Conservation (phyloP, 1,140 invertebrate genomes). For the Ephestia elutella region DNA sequence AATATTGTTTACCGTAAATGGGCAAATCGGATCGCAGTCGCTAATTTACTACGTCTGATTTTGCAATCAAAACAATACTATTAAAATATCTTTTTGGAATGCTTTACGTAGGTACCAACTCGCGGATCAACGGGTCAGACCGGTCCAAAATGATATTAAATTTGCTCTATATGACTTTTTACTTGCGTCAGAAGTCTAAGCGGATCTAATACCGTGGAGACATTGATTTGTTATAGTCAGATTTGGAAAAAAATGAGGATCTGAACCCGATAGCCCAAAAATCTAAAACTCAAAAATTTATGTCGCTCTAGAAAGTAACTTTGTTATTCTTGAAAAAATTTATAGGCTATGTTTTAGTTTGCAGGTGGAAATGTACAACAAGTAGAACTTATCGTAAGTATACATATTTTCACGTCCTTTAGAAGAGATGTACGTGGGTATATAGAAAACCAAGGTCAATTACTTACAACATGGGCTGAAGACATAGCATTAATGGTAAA, state of each 20-base stretch:
- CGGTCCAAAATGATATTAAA: conserved; percentile 5
- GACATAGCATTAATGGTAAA: too few species aligned
- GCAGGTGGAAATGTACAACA: too few species aligned
- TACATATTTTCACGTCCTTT: too few species aligned
- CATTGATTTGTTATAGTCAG: conserved; percentile 2
- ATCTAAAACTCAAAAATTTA: background rate
- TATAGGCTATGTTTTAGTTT: too few species aligned
- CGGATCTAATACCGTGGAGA: conserved; percentile 4
- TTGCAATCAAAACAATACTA: conserved; percentile 1
- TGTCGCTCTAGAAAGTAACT: too few species aligned
- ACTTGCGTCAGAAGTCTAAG: conserved; percentile 9
- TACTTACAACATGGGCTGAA: too few species aligned
- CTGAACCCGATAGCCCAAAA: background rate
- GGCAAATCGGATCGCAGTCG: background rate
- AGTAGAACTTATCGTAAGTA: too few species aligned
- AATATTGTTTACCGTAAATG: background rate
- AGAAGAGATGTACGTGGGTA: too few species aligned
- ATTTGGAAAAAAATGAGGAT: background rate
- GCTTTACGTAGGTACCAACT: background rate
- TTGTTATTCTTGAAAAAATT: too few species aligned
- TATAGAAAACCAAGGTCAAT: too few species aligned
- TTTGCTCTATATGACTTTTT: conserved; percentile 7
- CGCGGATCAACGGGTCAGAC: background rate
- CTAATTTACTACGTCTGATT: background rate
- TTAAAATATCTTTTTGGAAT: background rate